A percentile compares a stretch with the other conserved stretches of the same genome.
Conservation (phyloP, 1,140 invertebrate genomes). For the Paraescarpia echinospica region DNA sequence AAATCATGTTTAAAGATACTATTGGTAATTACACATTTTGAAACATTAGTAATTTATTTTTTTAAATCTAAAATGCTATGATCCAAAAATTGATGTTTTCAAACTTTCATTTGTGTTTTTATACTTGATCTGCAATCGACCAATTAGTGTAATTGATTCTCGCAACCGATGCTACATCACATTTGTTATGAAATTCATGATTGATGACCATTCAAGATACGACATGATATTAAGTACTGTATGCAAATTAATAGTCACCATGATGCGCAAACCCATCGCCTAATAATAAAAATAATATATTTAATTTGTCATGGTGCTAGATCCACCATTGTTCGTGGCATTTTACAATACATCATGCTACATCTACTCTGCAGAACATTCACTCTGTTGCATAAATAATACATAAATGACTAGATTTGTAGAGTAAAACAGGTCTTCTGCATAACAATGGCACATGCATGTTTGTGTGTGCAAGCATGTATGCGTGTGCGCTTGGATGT, state of each 20-base stretch:
- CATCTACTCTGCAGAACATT: not conserved
- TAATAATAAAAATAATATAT: too few species aligned
- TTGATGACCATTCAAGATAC: not conserved
- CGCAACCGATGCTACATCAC: not conserved
- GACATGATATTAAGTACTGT: not conserved
- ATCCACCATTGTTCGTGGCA: too few species aligned
- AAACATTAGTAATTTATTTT: not conserved
- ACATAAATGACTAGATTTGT: not conserved
- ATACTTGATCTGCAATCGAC: not conserved
- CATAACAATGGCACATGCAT: not conserved
- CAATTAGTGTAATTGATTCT: not conserved
- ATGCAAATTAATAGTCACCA: not conserved
- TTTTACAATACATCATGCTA: too few species aligned
- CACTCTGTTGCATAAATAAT: not conserved
- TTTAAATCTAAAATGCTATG: not conserved
- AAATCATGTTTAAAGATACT: too few species aligned
- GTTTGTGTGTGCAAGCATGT: too few species aligned
- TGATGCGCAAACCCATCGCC: not conserved
- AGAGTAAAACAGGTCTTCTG: not conserved
- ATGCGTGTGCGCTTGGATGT: not conserved
- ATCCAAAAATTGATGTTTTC: too few species aligned
- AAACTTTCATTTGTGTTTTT: too few species aligned
- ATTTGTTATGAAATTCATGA: not conserved
- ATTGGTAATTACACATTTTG: too few species aligned
- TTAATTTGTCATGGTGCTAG: too few species aligned